These are phyloP conservation scores for Trissolcus japonicus DNA, from an alignment of 2,888 invertebrate genomes.

Conservation along the genomic window DNA sequence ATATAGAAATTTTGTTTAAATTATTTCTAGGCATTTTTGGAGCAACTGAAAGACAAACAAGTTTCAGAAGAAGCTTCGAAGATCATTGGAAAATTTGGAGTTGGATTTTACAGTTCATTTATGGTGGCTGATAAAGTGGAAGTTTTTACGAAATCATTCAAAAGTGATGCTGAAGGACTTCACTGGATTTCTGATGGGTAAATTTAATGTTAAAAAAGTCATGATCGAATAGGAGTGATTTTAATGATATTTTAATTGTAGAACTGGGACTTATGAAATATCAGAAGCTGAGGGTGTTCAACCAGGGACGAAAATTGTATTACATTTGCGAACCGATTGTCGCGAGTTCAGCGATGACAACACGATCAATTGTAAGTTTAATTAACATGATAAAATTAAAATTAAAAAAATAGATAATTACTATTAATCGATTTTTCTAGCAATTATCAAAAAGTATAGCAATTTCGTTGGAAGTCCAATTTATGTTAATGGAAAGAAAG, in stretches of 20 bases:
- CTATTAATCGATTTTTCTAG: constrained; percentile 75
- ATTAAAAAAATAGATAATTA: not conserved
- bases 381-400: not conserved
- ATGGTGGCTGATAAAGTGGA: constrained; percentile 98
- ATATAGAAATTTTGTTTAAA: not conserved
- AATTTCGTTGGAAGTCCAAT: constrained; percentile 98
- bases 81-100: constrained; percentile 98
- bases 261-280: constrained; percentile 92
- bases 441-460: constrained; percentile 95
- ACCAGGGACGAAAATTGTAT: constrained; percentile 93
- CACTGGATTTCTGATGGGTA: constrained; percentile 96
- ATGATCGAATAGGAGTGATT: not conserved
- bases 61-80: constrained; percentile 81
- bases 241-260: constrained; percentile 67
- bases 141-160: constrained; percentile 88
- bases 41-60: constrained; percentile 85
- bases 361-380: constrained; percentile 82
- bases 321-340: constrained; percentile 91
- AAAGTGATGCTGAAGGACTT: constrained; percentile 82
- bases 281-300: constrained; percentile 89
- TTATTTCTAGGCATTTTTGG: constrained; percentile 84
- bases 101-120: constrained; percentile 98
- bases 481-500: constrained; percentile 90
- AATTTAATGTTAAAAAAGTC: not conserved
- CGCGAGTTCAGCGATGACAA: constrained; percentile 93